Percentiles rank a stretch among this genome's conserved stretches.
These are phyloP conservation scores for Lanistes nyassanus DNA, from an alignment of 1,140 invertebrate genomes.

Conservation along the genomic window DNA sequence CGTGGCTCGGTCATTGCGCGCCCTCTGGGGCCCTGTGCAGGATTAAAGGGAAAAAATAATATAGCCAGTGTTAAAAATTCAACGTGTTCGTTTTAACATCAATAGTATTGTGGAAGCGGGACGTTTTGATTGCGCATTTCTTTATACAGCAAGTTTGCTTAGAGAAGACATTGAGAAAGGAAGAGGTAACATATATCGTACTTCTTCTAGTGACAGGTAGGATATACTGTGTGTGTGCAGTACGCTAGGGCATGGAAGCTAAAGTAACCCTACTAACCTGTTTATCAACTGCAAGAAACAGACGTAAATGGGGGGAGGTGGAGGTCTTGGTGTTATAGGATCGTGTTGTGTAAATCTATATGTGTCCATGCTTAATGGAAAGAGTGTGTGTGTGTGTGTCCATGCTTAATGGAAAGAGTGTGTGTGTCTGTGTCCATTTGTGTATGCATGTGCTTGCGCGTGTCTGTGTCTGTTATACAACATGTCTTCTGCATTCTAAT, in stretches of 20 bases:
- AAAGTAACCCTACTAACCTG: neutral
- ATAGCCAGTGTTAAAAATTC: neutral
- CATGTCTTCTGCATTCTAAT: too few relatives aligned
- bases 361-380: neutral
- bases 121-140: neutral
- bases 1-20: neutral
- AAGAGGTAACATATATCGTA: too few relatives aligned
- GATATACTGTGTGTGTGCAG: neutral
- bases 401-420: neutral
- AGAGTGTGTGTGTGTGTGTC: neutral
- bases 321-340: too few relatives aligned
- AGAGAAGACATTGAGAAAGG: neutral
- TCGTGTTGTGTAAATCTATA: too few relatives aligned
- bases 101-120: neutral
- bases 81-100: neutral
- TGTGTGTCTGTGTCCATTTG: slow-evolving; percentile 5
- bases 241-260: neutral
- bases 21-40: slow-evolving; percentile 3
- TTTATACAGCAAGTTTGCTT: neutral
- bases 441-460: neutral
- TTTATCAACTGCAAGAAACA: neutral
- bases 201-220: neutral
- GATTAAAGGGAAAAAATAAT: neutral
- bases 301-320: too few relatives aligned
- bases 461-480: neutral